phyloP scores from a whole-genome alignment of 2,113 vertebrate genomes.

The Raja brachyura region DNA sequence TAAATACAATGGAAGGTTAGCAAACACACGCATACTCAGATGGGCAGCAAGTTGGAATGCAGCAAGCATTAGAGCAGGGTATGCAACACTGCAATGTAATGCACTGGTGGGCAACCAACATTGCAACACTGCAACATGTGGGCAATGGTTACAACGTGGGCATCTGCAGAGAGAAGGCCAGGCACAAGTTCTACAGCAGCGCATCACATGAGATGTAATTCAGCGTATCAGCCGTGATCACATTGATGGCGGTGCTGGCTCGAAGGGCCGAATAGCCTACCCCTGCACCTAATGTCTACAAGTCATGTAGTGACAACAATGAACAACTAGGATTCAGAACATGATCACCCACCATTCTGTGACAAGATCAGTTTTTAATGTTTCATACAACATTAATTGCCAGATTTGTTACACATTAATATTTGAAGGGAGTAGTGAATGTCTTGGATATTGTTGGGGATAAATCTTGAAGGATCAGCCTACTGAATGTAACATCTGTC shows the following conservation, averaged over 20 bases:
- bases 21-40: neutral
- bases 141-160: neutral
- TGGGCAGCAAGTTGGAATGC: neutral
- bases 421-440: neutral
- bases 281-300: neutral
- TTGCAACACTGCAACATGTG: neutral
- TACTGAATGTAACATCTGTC: neutral
- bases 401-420: neutral
- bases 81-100: neutral
- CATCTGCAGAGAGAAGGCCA: neutral
- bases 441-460: neutral
- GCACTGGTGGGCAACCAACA: neutral
- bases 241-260: no score
- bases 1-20: neutral
- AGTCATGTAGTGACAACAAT: constrained; percentile 22
- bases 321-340: constrained; percentile 29
- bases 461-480: constrained; percentile 21
- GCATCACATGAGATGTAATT: constrained; percentile 9
- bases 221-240: neutral
- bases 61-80: neutral
- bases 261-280: no score
- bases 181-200: neutral
- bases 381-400: neutral
- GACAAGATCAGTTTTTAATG: neutral
- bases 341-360: constrained; percentile 30